phyloP scores from a whole-genome alignment of 2,113 vertebrate species.

The Prolemur simus region DNA sequence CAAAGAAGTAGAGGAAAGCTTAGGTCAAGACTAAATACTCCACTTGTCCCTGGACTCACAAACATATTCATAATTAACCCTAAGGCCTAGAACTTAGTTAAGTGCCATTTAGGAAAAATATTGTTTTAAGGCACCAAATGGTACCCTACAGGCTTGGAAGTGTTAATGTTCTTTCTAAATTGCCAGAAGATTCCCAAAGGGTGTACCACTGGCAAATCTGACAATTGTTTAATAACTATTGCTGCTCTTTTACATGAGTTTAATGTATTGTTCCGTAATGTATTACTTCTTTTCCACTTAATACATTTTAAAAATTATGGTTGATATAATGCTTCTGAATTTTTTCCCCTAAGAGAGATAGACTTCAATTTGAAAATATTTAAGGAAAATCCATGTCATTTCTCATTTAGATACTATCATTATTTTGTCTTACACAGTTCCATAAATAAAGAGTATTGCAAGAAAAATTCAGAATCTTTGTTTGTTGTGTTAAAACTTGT shows the following conservation, averaged over 20 bases:
- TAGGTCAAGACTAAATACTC: neutral
- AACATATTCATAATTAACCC: neutral
- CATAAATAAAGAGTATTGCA: neutral
- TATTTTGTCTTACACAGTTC: neutral
- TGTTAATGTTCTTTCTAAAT: constrained; percentile 10
- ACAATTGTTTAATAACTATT: neutral
- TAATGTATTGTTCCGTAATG: neutral
- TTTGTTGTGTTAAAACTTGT: constrained; percentile 30
- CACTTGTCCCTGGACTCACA: neutral
- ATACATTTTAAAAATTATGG: neutral
- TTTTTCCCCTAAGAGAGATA: neutral
- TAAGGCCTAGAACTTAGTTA: neutral
- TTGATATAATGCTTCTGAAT: neutral
- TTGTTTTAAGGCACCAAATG: neutral
- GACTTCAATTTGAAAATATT: constrained; percentile 38
- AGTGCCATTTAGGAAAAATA: neutral
- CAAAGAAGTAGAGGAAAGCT: neutral
- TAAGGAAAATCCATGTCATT: neutral
- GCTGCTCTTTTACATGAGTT: neutral
- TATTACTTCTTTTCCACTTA: constrained; percentile 36
- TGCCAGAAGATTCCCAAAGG: neutral
- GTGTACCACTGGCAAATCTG: neutral
- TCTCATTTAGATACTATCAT: constrained; percentile 4
- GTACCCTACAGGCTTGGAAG: neutral
- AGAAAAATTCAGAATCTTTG: constrained; percentile 22